Evolutionary conservation across 2,888 invertebrate genomes (phyloP).

Genomic region (Drosophila mulleri): DNA sequence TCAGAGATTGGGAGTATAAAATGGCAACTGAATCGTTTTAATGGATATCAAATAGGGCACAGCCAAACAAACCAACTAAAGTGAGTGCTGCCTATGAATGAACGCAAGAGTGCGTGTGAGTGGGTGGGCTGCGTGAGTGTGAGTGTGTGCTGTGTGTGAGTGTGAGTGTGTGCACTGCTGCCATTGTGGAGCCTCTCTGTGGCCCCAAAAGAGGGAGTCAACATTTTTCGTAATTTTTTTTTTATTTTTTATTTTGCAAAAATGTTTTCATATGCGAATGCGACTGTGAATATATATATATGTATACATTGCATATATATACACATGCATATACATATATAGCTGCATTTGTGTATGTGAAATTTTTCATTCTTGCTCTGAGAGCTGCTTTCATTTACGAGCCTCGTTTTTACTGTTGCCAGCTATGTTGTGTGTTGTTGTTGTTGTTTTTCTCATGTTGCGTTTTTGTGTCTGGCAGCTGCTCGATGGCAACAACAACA

Average conservation of each 20-base stretch:
- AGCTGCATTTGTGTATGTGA: constrained; percentile 2
- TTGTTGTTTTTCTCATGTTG: constrained; percentile 35
- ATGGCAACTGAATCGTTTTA: constrained; percentile 76
- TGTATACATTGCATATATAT: not conserved
- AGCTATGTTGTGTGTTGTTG: constrained; percentile 27
- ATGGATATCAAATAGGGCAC: constrained; percentile 81
- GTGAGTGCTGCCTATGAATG: constrained; percentile 37
- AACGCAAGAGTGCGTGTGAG: constrained; percentile 20
- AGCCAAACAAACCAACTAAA: constrained; percentile 52
- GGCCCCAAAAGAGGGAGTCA: constrained; percentile 18
- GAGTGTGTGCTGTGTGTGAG: constrained; percentile 5
- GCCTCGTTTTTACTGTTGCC: constrained; percentile 79
- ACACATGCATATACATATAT: not conserved
- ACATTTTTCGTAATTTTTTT: constrained; percentile 8
- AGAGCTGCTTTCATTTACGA: constrained; percentile 67
- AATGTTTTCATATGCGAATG: constrained; percentile 21
- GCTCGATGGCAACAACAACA: constrained; percentile 58
- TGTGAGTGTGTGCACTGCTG: constrained; percentile 2
- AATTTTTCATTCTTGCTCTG: constrained; percentile 56
- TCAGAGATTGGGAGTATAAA: constrained; percentile 29
- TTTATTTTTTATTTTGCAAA: constrained; percentile 23
- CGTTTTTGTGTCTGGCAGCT: constrained; percentile 77
- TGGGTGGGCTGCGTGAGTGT: constrained; percentile 10
- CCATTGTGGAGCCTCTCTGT: constrained; percentile 26
- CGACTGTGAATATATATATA: constrained; percentile 7